Conservation (phyloP, 2,888 invertebrate species). For the Ophraella communa region DNA sequence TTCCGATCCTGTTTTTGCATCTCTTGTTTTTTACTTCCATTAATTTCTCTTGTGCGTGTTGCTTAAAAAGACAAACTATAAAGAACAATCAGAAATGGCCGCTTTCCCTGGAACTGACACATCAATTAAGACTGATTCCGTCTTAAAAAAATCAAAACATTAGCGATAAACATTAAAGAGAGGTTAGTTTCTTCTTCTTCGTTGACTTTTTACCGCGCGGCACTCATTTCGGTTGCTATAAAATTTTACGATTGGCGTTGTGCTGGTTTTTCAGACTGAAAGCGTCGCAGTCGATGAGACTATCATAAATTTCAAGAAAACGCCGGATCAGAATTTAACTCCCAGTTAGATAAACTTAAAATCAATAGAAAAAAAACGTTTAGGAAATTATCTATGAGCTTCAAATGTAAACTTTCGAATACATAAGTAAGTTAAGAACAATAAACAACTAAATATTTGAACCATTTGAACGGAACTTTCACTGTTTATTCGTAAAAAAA, state of each 20-base stretch:
- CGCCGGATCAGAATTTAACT: not conserved
- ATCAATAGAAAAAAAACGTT: no score
- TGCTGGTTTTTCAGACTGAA: constrained; percentile 14
- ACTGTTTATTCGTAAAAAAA: no score
- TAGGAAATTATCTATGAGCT: no score
- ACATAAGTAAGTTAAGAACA: no score
- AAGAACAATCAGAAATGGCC: constrained; percentile 53
- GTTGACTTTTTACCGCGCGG: constrained; percentile 45
- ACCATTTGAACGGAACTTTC: no score
- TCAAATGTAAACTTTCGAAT: no score
- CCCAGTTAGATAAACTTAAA: not conserved
- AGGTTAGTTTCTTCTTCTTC: constrained; percentile 47
- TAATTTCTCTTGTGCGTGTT: constrained; percentile 21
- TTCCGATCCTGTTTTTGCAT: constrained; percentile 27
- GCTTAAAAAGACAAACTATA: constrained; percentile 42
- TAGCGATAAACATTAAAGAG: constrained; percentile 53
- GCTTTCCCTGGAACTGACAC: constrained; percentile 56
- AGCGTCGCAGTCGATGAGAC: constrained; percentile 5
- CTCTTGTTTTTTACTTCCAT: constrained; percentile 20
- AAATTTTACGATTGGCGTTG: constrained; percentile 53
- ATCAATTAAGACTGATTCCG: constrained; percentile 54
- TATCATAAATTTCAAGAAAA: constrained; percentile 15
- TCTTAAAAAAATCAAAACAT: constrained; percentile 56
- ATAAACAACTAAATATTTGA: no score
- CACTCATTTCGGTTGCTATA: constrained; percentile 54